These are phyloP conservation scores for Hypomesus transpacificus DNA, from an alignment of 2,113 vertebrate species.

Conservation along the genomic window DNA sequence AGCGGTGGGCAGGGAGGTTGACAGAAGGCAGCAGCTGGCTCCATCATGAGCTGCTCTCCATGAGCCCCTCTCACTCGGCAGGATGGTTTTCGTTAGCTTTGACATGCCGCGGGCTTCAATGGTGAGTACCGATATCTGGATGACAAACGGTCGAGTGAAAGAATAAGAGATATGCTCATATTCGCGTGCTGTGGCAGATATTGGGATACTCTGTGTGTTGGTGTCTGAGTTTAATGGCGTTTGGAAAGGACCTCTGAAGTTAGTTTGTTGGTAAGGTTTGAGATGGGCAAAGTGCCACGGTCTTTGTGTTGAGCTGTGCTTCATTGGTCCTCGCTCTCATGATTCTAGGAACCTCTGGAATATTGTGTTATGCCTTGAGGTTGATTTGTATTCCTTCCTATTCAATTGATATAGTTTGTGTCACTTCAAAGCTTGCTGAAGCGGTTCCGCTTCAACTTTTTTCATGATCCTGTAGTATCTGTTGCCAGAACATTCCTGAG, in stretches of 20 bases:
- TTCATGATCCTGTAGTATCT: not conserved
- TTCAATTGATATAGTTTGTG: not conserved
- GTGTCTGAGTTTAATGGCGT: too few species aligned
- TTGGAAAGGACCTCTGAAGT: too few species aligned
- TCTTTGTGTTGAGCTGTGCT: not conserved
- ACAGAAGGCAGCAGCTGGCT: constrained; percentile 53
- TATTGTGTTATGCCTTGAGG: not conserved
- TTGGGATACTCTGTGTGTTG: too few species aligned
- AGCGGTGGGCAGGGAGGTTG: constrained; percentile 27
- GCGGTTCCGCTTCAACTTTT: too few species aligned
- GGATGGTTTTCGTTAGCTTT: constrained; percentile 73
- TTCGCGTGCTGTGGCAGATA: not conserved
- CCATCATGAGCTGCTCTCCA: constrained; percentile 50
- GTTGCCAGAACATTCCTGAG: constrained; percentile 7
- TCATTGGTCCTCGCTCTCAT: not conserved
- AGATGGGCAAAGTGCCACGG: too few species aligned
- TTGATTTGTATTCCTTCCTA: not conserved
- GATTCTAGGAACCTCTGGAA: not conserved
- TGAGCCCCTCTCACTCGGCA: constrained; percentile 61
- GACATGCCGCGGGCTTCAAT: constrained; percentile 72
- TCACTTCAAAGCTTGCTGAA: not conserved
- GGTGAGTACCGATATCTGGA: constrained; percentile 61
- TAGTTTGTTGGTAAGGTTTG: too few species aligned
- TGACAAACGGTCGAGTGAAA: too few species aligned
- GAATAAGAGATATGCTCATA: too few species aligned